Evolutionary conservation across 2,888 invertebrate species (phyloP).

Genomic region (Eustalomyia histrio): DNA sequence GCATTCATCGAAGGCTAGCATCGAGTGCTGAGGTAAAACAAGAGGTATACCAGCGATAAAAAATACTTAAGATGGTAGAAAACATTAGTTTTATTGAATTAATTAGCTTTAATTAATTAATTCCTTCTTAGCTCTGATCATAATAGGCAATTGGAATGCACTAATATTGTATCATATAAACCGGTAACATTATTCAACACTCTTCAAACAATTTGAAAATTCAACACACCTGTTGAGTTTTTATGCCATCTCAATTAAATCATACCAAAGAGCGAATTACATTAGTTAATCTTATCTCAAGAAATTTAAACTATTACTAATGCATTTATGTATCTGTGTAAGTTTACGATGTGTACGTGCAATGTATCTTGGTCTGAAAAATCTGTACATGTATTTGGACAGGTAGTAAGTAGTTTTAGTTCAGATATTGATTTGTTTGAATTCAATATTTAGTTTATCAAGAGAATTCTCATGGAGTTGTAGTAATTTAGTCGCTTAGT

Average conservation of each 20-base stretch:
- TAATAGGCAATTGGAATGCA: slow-evolving; percentile 21
- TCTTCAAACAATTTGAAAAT: neutral
- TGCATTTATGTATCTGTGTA: slow-evolving; percentile 27
- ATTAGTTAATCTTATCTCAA: slow-evolving; percentile 48
- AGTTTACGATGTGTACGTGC: slow-evolving; percentile 15
- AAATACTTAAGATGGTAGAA: too few relatives aligned
- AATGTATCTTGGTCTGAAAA: neutral
- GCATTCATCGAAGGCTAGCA: too few relatives aligned
- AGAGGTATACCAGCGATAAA: too few relatives aligned
- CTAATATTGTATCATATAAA: slow-evolving; percentile 4
- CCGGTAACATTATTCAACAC: slow-evolving; percentile 17
- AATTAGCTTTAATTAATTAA: neutral
- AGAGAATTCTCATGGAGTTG: slow-evolving; percentile 58
- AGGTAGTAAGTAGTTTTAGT: slow-evolving; percentile 48
- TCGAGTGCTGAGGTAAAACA: too few relatives aligned
- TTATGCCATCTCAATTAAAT: neutral
- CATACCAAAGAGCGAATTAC: slow-evolving; percentile 7
- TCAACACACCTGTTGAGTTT: slow-evolving; percentile 33
- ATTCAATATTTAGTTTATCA: slow-evolving; percentile 48
- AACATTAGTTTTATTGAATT: too few relatives aligned
- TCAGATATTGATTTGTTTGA: slow-evolving; percentile 21
- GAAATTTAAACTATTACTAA: slow-evolving; percentile 18
- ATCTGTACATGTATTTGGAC: slow-evolving; percentile 44
- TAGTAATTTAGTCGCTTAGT: slow-evolving; percentile 21
- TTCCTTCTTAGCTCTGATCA: neutral